Base-by-base conservation (phyloP, 2,113 vertebrate genomes). In the Hypomesus transpacificus region DNA sequence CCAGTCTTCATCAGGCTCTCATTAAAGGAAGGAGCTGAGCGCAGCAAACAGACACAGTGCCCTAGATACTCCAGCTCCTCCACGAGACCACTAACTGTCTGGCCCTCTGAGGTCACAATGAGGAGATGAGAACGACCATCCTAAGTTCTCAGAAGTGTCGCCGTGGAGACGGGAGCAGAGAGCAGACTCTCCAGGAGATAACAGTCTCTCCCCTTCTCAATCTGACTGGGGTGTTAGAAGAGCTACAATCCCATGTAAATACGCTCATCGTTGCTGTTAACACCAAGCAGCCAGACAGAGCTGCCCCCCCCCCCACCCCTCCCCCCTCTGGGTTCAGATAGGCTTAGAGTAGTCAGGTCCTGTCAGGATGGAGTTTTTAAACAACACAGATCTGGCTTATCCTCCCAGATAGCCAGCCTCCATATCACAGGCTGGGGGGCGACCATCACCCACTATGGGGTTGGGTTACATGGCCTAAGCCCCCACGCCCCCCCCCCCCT, bases 261-360 rank as follows among this genome's bases (percentile, higher is more conserved):
- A 80, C 86, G 80, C 75, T 90, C 88, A 88, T 89, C 86, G 89
- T 72, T 18, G 80, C 80, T 86, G 85, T 85, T 87, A 88, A 84
- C 84, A 89, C 78, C 77, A 68, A 71, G 70, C 75, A n/a, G 71
- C 77, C 31, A 34, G 4, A 7, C 31, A 34, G 7, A 34, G 31
- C 31, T 7, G 31, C 31, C 4, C 31, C 7, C 31, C 31, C 31
- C 31, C 31, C 7, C 31, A 65, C 82, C 80, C 84, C 84, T 85
- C 89, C 77, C 77, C 67, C 84, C 81, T 71, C 78, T 58, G 86
- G 80, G 84, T 66, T 80, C 77, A 71, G 80, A 74, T 75, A 72
- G 75, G 83, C 82, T 86, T 88, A 85, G 75, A 75, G 69, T 81
- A 77, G 79, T 58, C 78, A 67, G 67, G 68, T 66, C 73, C 71